Percentiles rank a stretch among this genome's conserved stretches.
Evolutionary conservation across 1,140 invertebrate species (phyloP).

Genomic region (Copidosoma floridanum): DNA sequence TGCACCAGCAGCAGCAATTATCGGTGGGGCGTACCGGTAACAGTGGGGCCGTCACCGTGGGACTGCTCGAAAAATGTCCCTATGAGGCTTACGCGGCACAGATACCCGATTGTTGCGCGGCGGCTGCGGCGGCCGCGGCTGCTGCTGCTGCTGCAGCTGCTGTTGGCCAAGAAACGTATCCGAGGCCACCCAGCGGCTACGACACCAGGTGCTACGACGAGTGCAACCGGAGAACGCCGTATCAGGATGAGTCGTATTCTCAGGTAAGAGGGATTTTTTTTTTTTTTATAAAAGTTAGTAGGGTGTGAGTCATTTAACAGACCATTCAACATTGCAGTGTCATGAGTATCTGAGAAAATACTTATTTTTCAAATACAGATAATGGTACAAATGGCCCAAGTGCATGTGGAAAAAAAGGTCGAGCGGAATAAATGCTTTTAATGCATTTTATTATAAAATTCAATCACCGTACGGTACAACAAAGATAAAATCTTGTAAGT

Average conservation of each 20-base stretch:
- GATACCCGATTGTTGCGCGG: constrained; percentile 54
- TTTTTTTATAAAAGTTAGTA: no score
- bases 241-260: constrained; percentile 49
- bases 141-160: constrained; percentile 37
- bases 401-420: no score
- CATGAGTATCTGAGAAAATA: no score
- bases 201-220: constrained; percentile 52
- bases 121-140: constrained; percentile 33
- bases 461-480: no score
- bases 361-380: no score
- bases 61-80: constrained; percentile 46
- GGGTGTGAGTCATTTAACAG: no score
- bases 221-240: constrained; percentile 49
- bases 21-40: constrained; percentile 28
- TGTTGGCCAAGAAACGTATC: constrained; percentile 48
- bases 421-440: no score
- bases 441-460: no score
- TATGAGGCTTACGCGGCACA: constrained; percentile 50
- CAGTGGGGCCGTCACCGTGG: neutral
- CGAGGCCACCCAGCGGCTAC: constrained; percentile 50
- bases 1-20: constrained; percentile 43
- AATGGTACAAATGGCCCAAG: no score
- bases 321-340: no score
- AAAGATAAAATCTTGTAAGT: no score
- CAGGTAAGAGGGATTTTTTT: no score